Evolutionary conservation across 2,888 invertebrate species (phyloP).

Genomic region (Apantesis nais): DNA sequence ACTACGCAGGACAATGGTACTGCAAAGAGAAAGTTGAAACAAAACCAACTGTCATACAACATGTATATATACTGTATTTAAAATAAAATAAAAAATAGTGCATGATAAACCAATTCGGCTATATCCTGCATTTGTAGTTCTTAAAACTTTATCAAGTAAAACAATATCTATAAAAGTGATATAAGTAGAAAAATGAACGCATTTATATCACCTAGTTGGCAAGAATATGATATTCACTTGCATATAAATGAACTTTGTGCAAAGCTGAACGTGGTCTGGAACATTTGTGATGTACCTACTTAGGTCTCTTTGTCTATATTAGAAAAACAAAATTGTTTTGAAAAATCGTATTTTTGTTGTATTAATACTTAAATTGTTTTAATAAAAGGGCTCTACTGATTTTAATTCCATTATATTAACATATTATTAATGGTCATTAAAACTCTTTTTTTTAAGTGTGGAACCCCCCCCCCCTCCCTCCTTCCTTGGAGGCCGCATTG

Average conservation of each 20-base stretch:
- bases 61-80: too few relatives aligned
- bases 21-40: too few relatives aligned
- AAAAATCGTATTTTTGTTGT: too few relatives aligned
- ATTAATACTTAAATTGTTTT: too few relatives aligned
- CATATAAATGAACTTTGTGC: slow-evolving; percentile 55
- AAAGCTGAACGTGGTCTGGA: slow-evolving; percentile 50
- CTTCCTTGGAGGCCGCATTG: too few relatives aligned
- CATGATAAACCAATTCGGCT: too few relatives aligned
- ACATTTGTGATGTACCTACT: slow-evolving; percentile 34
- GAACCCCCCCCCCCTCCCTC: too few relatives aligned
- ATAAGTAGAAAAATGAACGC: slow-evolving; percentile 50
- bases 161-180: slow-evolving; percentile 51
- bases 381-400: background rate
- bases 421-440: background rate
- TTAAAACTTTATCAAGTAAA: slow-evolving; percentile 44
- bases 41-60: too few relatives aligned
- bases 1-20: too few relatives aligned
- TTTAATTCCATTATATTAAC: background rate
- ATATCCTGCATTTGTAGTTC: background rate
- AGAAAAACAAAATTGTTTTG: slow-evolving; percentile 35
- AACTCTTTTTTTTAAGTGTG: background rate
- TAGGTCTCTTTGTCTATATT: slow-evolving; percentile 38
- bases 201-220: slow-evolving; percentile 57
- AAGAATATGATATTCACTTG: slow-evolving; percentile 55
- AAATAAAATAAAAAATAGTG: too few relatives aligned